Evolutionary conservation across 2,113 vertebrate species (phyloP).

Genomic region (Plestiodon gilberti): DNA sequence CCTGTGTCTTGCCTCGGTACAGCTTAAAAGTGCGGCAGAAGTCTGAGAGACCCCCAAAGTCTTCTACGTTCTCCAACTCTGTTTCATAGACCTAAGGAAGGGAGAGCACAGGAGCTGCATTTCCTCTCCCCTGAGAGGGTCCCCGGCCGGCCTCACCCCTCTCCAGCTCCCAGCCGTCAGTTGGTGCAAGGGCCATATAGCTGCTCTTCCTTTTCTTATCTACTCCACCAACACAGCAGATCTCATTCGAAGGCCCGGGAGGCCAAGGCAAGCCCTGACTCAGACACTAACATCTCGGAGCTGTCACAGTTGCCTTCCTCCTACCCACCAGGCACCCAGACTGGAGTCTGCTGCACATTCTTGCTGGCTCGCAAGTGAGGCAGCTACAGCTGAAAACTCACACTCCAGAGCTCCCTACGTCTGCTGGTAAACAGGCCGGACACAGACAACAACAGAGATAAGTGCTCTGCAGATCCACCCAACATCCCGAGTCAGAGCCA

Average conservation of each 20-base stretch:
- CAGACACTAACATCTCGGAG: no score
- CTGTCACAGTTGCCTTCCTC: background rate
- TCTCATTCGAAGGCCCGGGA: background rate
- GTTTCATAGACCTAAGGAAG: slow-evolving; percentile 84
- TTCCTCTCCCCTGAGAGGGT: no score
- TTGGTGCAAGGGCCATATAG: background rate
- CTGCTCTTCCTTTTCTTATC: background rate
- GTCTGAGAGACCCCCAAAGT: slow-evolving; percentile 84
- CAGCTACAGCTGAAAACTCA: no score
- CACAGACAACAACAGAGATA: background rate
- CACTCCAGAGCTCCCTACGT: background rate
- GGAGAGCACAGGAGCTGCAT: background rate
- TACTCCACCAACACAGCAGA: background rate
- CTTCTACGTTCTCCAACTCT: slow-evolving; percentile 85
- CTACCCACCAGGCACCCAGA: background rate
- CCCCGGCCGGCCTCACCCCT: background rate
- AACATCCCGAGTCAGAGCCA: background rate
- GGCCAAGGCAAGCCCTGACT: background rate
- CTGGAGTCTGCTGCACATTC: no score
- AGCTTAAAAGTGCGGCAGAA: slow-evolving; percentile 96
- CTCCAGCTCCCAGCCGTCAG: background rate
- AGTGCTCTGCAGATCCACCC: background rate
- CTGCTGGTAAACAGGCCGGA: background rate
- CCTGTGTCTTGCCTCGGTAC: slow-evolving; percentile 86
- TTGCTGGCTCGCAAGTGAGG: background rate